phyloP scores from a whole-genome alignment of 2,113 vertebrate species.

The Nesogale talazaci region DNA sequence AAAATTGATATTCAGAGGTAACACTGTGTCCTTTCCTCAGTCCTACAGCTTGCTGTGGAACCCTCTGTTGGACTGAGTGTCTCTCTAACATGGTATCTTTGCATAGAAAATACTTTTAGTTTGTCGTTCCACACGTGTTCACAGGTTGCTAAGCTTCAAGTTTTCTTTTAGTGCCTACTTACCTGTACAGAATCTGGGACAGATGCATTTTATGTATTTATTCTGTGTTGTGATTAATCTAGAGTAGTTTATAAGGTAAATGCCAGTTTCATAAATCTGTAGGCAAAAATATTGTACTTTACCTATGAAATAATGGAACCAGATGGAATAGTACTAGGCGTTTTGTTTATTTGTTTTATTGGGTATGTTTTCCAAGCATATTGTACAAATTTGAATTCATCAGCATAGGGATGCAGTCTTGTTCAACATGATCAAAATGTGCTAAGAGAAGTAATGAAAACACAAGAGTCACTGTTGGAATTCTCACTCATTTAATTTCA shows the following conservation, averaged over 20 bases:
- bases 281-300: neutral
- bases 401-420: neutral
- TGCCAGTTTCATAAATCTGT: neutral
- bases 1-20: conserved; percentile 85
- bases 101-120: conserved; percentile 12
- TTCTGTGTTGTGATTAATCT: neutral
- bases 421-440: neutral
- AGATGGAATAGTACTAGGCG: neutral
- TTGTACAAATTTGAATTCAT: neutral
- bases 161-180: conserved; percentile 24
- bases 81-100: neutral
- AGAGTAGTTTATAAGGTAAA: neutral
- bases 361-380: neutral
- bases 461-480: accelerated
- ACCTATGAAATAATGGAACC: neutral
- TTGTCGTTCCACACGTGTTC: neutral
- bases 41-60: neutral
- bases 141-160: neutral
- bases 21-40: conserved; percentile 52
- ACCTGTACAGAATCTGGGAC: neutral
- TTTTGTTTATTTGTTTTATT: neutral
- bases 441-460: neutral
- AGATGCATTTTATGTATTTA: neutral
- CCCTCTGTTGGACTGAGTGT: neutral
- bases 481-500: neutral